A percentile compares a stretch with the other conserved stretches of the same genome.
phyloP scores from a whole-genome alignment of 2,888 invertebrate species.

The Zygaena filipendulae region DNA sequence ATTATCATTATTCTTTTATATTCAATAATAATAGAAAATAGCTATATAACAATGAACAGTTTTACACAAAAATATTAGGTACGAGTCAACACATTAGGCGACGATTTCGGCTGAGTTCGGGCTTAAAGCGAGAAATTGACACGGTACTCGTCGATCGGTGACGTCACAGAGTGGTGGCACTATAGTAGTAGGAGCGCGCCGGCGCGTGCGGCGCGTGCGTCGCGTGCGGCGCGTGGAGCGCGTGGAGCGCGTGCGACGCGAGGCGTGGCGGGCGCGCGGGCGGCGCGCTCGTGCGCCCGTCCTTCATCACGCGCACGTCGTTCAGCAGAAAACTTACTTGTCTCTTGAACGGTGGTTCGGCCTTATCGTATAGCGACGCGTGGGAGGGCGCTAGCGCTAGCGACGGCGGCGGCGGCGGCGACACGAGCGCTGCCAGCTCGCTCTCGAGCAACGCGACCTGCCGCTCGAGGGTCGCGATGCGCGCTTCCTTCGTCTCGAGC shows the following conservation, averaged over 20 bases:
- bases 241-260: slow-evolving; percentile 31
- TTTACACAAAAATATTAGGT: slow-evolving; percentile 62
- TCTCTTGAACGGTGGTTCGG: slow-evolving; percentile 76
- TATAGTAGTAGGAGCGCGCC: slow-evolving; percentile 29
- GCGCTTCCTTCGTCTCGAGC: slow-evolving; percentile 87
- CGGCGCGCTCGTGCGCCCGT: slow-evolving; percentile 67
- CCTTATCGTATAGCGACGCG: slow-evolving; percentile 72
- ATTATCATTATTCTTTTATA: too few relatives aligned
- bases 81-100: slow-evolving; percentile 56
- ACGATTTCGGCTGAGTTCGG: slow-evolving; percentile 50
- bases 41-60: slow-evolving; percentile 62
- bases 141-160: slow-evolving; percentile 29
- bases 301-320: slow-evolving; percentile 82
- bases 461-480: slow-evolving; percentile 88
- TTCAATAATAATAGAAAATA: slow-evolving; percentile 51
- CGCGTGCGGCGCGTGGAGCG: slow-evolving; percentile 36
- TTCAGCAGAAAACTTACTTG: slow-evolving; percentile 89
- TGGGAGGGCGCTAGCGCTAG: slow-evolving; percentile 59
- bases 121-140: slow-evolving; percentile 65
- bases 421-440: slow-evolving; percentile 71
- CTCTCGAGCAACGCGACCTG: slow-evolving; percentile 84
- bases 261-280: slow-evolving; percentile 28
- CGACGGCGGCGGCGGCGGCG: slow-evolving; percentile 62
- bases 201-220: slow-evolving; percentile 29
- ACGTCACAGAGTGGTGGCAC: slow-evolving; percentile 53